Evolutionary conservation across 2,888 invertebrate species (phyloP).

Genomic region (Timandra comae): DNA sequence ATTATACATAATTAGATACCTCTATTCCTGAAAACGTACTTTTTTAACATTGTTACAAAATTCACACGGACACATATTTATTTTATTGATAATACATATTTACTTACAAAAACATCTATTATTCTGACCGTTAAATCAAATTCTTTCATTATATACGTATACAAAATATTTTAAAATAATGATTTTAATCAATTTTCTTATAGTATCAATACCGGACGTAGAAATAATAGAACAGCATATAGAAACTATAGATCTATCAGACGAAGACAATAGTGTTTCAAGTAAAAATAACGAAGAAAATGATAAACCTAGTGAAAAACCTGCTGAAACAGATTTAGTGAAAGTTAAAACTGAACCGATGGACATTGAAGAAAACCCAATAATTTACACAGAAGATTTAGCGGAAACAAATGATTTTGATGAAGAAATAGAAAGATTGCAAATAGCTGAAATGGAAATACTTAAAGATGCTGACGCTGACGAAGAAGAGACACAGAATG

Average conservation of each 20-base stretch:
- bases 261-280: conserved; percentile 25
- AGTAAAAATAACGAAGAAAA: conserved; percentile 26
- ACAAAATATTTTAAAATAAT: too few relatives aligned
- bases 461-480: neutral
- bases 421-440: conserved; percentile 14
- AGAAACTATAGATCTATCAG: conserved; percentile 52
- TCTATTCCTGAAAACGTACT: too few relatives aligned
- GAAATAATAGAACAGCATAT: conserved; percentile 46
- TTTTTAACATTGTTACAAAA: too few relatives aligned
- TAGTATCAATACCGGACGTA: conserved; percentile 43
- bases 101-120: too few relatives aligned
- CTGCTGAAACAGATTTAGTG: conserved; percentile 5
- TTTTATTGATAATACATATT: neutral
- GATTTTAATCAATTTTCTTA: conserved; percentile 18
- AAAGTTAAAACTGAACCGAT: conserved; percentile 27
- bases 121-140: too few relatives aligned
- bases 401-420: conserved; percentile 10
- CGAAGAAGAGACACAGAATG: neutral
- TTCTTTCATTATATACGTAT: too few relatives aligned
- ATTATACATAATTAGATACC: too few relatives aligned
- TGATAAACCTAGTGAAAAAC: neutral
- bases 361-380: conserved; percentile 8
- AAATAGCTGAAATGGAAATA: conserved; percentile 11
- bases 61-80: neutral
- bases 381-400: conserved; percentile 6